phyloP scores from a whole-genome alignment of 2,888 invertebrate species.

The Brassicogethes aeneus region DNA sequence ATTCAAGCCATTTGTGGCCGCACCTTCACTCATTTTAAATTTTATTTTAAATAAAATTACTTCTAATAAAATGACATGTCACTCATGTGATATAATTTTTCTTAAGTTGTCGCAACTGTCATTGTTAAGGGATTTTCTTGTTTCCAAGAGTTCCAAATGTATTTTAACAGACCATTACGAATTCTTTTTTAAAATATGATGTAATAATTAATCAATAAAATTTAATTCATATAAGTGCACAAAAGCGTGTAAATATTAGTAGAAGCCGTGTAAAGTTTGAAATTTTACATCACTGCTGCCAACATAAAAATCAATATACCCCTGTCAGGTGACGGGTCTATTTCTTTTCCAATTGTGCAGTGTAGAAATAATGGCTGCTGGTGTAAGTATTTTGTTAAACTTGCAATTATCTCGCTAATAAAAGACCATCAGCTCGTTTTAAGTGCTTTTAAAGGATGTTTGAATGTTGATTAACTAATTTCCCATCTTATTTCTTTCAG shows the following conservation, averaged over 20 bases:
- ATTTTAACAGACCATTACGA: too few relatives aligned
- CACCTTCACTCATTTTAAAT: constrained; percentile 15
- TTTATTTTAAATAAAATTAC: constrained; percentile 8
- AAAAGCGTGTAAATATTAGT: too few relatives aligned
- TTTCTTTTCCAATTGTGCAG: constrained; percentile 12
- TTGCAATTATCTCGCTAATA: constrained; percentile 13
- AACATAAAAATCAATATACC: constrained; percentile 4
- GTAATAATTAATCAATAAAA: too few relatives aligned
- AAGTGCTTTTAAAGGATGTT: constrained; percentile 6
- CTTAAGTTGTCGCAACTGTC: background rate
- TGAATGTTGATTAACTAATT: constrained; percentile 8
- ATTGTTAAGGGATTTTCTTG: too few relatives aligned
- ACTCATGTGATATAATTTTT: constrained; percentile 6
- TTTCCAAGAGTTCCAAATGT: too few relatives aligned
- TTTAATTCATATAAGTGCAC: too few relatives aligned
- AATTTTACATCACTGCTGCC: background rate
- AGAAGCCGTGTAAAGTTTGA: background rate
- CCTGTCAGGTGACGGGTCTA: background rate
- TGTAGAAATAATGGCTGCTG: constrained; percentile 56
- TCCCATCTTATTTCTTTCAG: constrained; percentile 48
- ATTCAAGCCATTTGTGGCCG: constrained; percentile 10
- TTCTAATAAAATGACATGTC: constrained; percentile 7
- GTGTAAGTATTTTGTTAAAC: constrained; percentile 49
- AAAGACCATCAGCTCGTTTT: constrained; percentile 14
- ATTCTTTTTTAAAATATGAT: too few relatives aligned